Conservation (phyloP, 2,797 vertebrate genomes). For the Poliocrania exsul region DNA sequence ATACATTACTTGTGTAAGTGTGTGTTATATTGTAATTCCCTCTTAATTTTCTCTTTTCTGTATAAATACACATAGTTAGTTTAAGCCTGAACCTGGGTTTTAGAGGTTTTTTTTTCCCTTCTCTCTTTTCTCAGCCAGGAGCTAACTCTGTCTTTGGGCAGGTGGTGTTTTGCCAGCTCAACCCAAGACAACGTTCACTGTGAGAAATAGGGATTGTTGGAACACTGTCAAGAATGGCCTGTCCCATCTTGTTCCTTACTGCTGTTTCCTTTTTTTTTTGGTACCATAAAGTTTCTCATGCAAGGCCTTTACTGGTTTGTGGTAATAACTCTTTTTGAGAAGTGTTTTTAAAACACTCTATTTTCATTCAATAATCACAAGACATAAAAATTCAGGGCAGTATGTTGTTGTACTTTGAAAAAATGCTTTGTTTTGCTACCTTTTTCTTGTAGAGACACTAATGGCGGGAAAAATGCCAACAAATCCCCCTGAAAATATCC, state of each 20-base stretch:
- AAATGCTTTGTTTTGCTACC: not conserved
- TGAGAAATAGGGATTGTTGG: not conserved
- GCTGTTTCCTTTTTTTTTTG: not conserved
- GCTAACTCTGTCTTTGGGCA: no score
- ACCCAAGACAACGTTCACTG: no score
- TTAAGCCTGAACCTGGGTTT: no score
- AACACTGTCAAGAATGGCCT: not conserved
- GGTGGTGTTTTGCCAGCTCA: no score
- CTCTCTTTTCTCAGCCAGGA: no score
- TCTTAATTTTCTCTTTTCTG: no score
- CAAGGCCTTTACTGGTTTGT: not conserved
- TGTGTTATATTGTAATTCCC: no score
- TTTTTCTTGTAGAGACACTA: not conserved
- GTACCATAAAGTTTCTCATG: not conserved
- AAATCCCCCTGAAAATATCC: not conserved
- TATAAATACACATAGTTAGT: no score
- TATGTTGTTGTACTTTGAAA: not conserved
- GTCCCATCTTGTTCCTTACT: not conserved
- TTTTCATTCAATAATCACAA: not conserved
- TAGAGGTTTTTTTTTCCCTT: no score
- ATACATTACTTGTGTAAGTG: no score
- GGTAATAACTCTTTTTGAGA: not conserved
- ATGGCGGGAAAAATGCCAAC: not conserved
- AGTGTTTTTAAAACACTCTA: not conserved
- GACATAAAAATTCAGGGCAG: not conserved